Base-by-base conservation (phyloP, 2,888 invertebrate species). In the Eristalis arbustorum region DNA sequence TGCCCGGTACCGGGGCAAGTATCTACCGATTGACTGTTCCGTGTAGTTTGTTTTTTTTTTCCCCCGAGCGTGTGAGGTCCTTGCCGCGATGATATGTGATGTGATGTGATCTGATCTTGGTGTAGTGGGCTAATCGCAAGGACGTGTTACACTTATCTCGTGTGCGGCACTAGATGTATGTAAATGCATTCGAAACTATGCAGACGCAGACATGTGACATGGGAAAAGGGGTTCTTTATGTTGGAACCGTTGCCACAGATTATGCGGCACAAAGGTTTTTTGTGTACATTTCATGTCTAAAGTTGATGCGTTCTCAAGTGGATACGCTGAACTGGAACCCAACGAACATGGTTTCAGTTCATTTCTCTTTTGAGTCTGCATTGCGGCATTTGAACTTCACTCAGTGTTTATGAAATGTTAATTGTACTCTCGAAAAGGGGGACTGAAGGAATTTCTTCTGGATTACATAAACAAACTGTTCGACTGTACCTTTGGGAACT, bases 11-110 rank as follows among this genome's bases (percentile, higher is more conserved):
- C 8, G 74, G 66, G 31, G 66, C 78, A 75, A 87, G 87, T 64
- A 83, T 75, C 64, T 75, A 79, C 28, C 74, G 75, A 79, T 82
- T 82, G 82, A 78, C 57, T 82, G 73, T 83, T 87, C 59, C 67
- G 75, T 75, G 71, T 77, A 37, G 62, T 23, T 3, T 66, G 56
- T 62, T n/a, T n/a, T n/a, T n/a, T n/a, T n/a, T n/a, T n/a, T n/a
- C n/a, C n/a, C 14, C 25, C 11, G 49, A 73, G 49, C 67, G 83
- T 87, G 87, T 87, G 87, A 83, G 87, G 87, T 83, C 87, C 83
- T 87, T 83, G 74, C 68, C 62, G 40, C 75, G 64, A 69, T 82
- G 77, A 83, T 78, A 83, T 85, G 77, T 78, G 85, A 85, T 78
- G 49, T 49, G 42, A 42, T 42, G 14, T 42, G 42, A 42, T 42